phyloP scores from a whole-genome alignment of 2,113 vertebrate genomes.

The Accipiter virgatus region DNA sequence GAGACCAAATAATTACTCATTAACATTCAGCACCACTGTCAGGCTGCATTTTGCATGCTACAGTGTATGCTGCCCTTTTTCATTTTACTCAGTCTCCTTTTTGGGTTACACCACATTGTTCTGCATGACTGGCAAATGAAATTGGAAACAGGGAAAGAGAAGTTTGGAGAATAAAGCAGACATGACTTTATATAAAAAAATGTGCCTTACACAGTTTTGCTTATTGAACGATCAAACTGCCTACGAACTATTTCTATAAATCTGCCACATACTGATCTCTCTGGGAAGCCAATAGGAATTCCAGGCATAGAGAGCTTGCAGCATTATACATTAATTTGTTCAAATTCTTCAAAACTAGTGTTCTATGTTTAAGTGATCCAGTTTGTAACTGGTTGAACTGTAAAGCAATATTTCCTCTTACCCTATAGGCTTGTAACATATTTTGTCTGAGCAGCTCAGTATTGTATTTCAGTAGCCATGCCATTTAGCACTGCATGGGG shows the following conservation, averaged over 20 bases:
- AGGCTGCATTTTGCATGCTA: conserved; percentile 19
- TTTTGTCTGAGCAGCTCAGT: background rate
- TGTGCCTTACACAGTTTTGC: conserved; percentile 3
- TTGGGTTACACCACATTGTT: conserved; percentile 33
- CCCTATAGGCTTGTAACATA: conserved; percentile 1
- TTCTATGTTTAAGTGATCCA: background rate
- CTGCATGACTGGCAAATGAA: conserved; percentile 58
- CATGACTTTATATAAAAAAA: conserved; percentile 47
- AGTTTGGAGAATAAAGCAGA: conserved; percentile 46
- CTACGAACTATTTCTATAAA: conserved; percentile 17
- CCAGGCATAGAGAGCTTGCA: background rate
- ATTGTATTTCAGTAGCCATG: background rate
- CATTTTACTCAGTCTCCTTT: conserved; percentile 27
- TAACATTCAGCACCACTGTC: background rate
- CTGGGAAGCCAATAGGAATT: background rate
- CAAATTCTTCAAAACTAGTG: background rate
- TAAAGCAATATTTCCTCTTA: background rate
- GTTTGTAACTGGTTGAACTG: background rate
- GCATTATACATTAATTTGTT: background rate
- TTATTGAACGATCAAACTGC: conserved; percentile 7
- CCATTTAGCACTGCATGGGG: background rate
- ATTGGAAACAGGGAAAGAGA: conserved; percentile 40
- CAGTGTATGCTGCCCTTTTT: conserved; percentile 29
- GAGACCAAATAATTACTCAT: conserved; percentile 38
- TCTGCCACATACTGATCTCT: background rate